Base-by-base conservation (phyloP, 2,113 vertebrate genomes). In the Nothocercus nigrocapillus region DNA sequence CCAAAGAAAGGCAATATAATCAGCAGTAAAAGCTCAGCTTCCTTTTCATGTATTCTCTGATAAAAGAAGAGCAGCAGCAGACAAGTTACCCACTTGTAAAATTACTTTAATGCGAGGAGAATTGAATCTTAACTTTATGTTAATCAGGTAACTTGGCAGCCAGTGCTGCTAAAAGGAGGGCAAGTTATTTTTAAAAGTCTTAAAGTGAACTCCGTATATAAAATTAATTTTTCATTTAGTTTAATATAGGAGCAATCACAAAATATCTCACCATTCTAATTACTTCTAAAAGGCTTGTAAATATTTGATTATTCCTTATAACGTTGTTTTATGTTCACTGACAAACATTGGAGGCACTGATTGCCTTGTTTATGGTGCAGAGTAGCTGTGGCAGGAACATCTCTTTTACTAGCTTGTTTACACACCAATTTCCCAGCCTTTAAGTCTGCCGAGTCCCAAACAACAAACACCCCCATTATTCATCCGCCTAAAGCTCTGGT, bases 221-320 rank as follows among this genome's bases (percentile, higher is more conserved):
- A 95, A 96, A 97, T 63, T 45, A 85, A 54, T 85, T 89, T 94
- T 96, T 83, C 64, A 84, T 96, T 95, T 85, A 49, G 21, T 49
- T 49, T 49, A 49, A 49, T 49, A 49, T 22, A 49, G 49, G 49
- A 49, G 49, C 21, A 22, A 49, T 49, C 21, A 24, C 49, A 49
- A 49, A 49, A 49, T 49, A 49, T 24, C 49, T 93, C 51, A 64
- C 66, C 49, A 15, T 56, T 84, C 81, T 92, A 93, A 95, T 97
- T 95, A 96, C 81, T 92, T 58, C 85, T 90, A 85, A 95, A 88
- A 93, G 93, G 51, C 47, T 86, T 68, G 75, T 94, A 94, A 89
- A 93, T 93, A 89, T 94, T 95, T 94, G 34, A 96, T 88, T 88
- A 64, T 77, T 56, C 28, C 58, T 82, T 78, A 68, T 86, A 82